Conservation (phyloP, 2,113 vertebrate species). For the Paramisgurnus dabryanus region DNA sequence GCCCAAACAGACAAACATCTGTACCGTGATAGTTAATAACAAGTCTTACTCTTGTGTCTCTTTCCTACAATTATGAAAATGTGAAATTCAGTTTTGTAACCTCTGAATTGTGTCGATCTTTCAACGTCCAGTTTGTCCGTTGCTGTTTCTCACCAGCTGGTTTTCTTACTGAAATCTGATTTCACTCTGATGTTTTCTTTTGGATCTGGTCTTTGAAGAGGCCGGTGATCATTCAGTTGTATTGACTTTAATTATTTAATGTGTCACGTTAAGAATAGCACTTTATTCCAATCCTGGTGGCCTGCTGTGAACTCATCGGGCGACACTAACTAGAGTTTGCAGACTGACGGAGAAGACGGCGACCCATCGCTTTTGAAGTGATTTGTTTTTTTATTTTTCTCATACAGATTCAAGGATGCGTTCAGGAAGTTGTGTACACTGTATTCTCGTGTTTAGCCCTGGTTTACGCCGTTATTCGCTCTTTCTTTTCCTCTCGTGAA, state of each 20-base stretch:
- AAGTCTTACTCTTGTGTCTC: slow-evolving; percentile 64
- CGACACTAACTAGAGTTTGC: slow-evolving; percentile 67
- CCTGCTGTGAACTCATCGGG: slow-evolving; percentile 77
- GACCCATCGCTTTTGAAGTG: slow-evolving; percentile 69
- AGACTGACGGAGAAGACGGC: slow-evolving; percentile 62
- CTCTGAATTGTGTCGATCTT: slow-evolving; percentile 64
- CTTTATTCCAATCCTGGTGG: slow-evolving; percentile 84
- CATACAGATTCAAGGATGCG: slow-evolving; percentile 48
- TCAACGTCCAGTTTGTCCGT: slow-evolving; percentile 51
- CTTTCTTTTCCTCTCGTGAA: slow-evolving; percentile 51
- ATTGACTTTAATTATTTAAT: slow-evolving; percentile 79
- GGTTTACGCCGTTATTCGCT: slow-evolving; percentile 44
- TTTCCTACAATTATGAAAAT: slow-evolving; percentile 64
- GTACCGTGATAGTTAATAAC: slow-evolving; percentile 38
- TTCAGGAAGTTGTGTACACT: slow-evolving; percentile 69
- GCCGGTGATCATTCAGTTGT: slow-evolving; percentile 56
- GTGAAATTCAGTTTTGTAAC: slow-evolving; percentile 64
- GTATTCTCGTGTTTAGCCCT: slow-evolving; percentile 66
- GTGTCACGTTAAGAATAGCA: slow-evolving; percentile 75
- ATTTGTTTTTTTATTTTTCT: slow-evolving; percentile 22
- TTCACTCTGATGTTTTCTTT: slow-evolving; percentile 40
- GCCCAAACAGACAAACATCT: neutral
- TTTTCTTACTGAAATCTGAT: slow-evolving; percentile 42
- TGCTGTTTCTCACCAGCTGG: slow-evolving; percentile 39
- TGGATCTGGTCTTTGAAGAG: slow-evolving; percentile 39